Evolutionary conservation across 23 tunicate genomes (phyloP).

Genomic region (Trididemnum miniatum): DNA sequence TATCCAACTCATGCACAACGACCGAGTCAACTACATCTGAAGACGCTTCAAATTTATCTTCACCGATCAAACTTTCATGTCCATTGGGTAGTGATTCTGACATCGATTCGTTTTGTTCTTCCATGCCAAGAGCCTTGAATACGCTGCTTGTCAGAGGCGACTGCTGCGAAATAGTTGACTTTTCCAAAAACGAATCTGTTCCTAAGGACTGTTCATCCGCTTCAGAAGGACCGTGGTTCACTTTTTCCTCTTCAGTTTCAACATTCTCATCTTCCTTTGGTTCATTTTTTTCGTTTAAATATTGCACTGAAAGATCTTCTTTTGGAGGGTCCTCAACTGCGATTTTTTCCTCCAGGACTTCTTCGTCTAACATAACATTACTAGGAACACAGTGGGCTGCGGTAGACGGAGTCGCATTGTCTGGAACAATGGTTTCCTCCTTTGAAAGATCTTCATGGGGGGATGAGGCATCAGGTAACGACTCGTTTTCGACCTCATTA

Average conservation of each 20-base stretch:
- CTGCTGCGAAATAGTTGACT: conserved; percentile 67
- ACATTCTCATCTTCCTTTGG: no score
- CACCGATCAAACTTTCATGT: neutral
- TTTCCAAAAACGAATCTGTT: conserved; percentile 61
- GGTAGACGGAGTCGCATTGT: no score
- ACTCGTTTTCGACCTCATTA: neutral
- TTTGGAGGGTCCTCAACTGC: no score
- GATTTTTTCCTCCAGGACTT: no score
- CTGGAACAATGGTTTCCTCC: neutral
- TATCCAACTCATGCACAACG: neutral
- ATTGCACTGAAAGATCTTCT: no score
- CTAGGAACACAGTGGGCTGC: no score
- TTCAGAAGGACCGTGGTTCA: no score
- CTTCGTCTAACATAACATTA: no score
- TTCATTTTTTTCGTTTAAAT: no score
- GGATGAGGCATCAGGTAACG: no score
- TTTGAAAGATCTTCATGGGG: neutral
- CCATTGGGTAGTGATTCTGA: neutral
- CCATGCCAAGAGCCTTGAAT: conserved; percentile 83
- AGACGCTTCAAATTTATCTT: neutral
- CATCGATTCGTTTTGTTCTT: neutral
- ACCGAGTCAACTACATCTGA: neutral
- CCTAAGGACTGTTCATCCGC: neutral
- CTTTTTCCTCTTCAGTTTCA: no score
- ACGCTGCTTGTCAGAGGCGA: conserved; percentile 83